Evolutionary conservation across 2,888 invertebrate genomes (phyloP), one percentile per base, ranked within the genome.

Genomic region (Coleophora deauratella): DNA sequence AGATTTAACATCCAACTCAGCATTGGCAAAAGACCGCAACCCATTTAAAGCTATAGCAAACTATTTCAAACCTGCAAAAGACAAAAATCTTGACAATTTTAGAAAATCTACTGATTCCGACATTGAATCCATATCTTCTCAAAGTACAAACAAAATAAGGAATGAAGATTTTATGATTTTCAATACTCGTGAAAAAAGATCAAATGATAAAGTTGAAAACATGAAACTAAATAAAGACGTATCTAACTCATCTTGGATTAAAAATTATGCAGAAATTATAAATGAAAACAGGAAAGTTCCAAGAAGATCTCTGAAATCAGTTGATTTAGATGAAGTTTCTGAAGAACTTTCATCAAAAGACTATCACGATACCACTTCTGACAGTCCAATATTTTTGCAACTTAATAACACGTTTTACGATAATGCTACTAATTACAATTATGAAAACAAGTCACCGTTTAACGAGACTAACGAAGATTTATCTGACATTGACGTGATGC

Each of bases 51-150:
- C 44, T 1, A 9, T 64, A 2, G 42, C 50, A 2, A 60, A 67
- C 36, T 65, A 71, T 34, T 11, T 73, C 0, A 60, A 61, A 46
- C 27, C 57, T 6, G 31, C 48, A 33, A 44, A 15, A 27, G 15
- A 36, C 0, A 39, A 39, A n/a, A 36, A 21, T 21, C 21, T 21
- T 6, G 21, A 9, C 3, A 12, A 13, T 21, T 6, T 21, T 21
- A 21, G 3, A 21, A 21, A 21, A 21, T 4, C 21, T 4, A 21
- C 21, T 21, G 21, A 21, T 21, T 21, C 21, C 6, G 21, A 21
- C 3, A 21, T 21, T 21, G 21, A 21, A 6, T 4, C 3, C 21
- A 4, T 21, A 21, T 6, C 21, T 21, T 21, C 21, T 21, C 3
- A 21, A 21, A 21, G 21, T 21, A 21, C 21, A 21, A 21, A 21